These are phyloP conservation scores for Saguinus midas DNA, from an alignment of 2,113 vertebrate genomes.

Conservation along the genomic window DNA sequence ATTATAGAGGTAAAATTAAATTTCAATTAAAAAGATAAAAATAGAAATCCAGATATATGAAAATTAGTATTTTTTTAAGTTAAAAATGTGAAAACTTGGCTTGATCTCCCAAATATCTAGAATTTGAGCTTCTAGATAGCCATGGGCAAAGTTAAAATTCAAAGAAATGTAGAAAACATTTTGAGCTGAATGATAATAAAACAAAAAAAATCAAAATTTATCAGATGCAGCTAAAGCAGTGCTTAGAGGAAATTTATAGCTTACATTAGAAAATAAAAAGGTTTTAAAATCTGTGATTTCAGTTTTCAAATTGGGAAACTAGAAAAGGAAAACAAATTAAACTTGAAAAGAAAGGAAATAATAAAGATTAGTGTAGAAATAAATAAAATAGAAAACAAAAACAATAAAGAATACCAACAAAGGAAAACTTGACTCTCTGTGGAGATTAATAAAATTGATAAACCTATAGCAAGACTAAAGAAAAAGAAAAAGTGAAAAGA, in stretches of 20 bases:
- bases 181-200: not conserved
- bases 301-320: not conserved
- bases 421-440: not conserved
- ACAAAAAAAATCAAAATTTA: not conserved
- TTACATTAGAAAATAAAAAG: not conserved
- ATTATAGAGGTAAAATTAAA: not conserved
- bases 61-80: constrained; percentile 7
- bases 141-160: not conserved
- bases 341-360: not conserved
- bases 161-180: not conserved
- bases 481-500: not conserved
- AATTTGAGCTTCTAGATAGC: not conserved
- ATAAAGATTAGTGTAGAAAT: not conserved
- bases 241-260: not conserved
- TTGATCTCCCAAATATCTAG: not conserved
- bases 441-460: not conserved
- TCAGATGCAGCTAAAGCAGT: not conserved
- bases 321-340: not conserved
- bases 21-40: not conserved
- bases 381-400: not conserved
- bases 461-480: not conserved
- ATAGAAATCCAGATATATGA: not conserved
- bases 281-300: not conserved
- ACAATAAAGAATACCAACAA: not conserved
- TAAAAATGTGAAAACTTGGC: not conserved